Base-by-base conservation (phyloP, 2,113 vertebrate species). In the Chionomys nivalis region DNA sequence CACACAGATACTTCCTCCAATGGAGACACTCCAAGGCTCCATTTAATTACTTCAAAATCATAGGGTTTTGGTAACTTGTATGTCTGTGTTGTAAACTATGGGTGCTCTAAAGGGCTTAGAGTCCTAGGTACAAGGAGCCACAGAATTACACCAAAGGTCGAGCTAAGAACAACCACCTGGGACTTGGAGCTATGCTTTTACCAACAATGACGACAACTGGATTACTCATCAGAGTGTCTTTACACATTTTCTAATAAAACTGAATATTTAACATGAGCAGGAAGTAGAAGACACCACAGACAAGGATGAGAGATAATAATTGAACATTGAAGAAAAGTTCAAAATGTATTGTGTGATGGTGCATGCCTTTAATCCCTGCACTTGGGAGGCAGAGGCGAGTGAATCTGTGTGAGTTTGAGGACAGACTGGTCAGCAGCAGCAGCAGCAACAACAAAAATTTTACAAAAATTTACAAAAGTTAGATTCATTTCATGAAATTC, bases 151-250 rank as follows among this genome's bases (percentile, higher is more conserved):
- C 99, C 97, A 99, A 99, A 98, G 99, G 99, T 79, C 99, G 98
- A 91, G 97, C 99, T 88, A 99, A 99, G 97, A 99, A 99, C 87
- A 98, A 99, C 98, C 98, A 33, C 4, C 94, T 99, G 96, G 99
- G 99, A 0, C 98, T 99, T 52, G 99, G 99, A 98, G 98, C 98
- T 2, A 42, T 96, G 6, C 99, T 1, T 42, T 96, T 4, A 49
- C 96, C 94, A 99, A 94, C 89, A 90, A 99, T 0, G 99, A 99
- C 98, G 99, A 99, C 97, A 99, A 99, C 96, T 99, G 99, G 99
- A 99, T 99, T 94, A 99, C 99, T 96, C 99, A 99, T 97, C 99
- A 99, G 96, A 99, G 99, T 98, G 99, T 99, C 96, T 99, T 99
- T 98, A 99, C 99, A 97, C 99, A 99, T 95, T 99, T 99, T 79